Base-by-base conservation (phyloP, 2,797 vertebrate genomes). In the Buphagus erythrorhynchus region DNA sequence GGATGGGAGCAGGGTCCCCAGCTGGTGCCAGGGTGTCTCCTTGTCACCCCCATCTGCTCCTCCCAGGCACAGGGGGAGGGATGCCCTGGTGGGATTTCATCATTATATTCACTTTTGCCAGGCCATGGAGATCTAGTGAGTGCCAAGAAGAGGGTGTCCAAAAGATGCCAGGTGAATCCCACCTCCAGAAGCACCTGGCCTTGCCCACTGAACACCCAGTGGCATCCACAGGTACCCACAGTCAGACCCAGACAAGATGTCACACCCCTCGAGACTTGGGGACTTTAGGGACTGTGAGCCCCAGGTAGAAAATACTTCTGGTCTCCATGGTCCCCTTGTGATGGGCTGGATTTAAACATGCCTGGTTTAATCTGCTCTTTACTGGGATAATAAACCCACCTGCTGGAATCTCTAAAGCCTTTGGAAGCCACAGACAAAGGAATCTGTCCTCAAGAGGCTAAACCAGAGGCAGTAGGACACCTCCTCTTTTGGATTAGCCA, bases 201-300 rank as follows among this genome's bases (percentile, higher is more conserved):
- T 84, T 55, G 46, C 43, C 38, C 31, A 10, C 31, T 63, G 63
- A 79, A 59, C 26, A 8, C 31, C 33, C 67, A 29, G 18, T 11
- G 14, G 5, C 28, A 76, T 36, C 74, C 33, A 16, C 5, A 40
- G 26, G 13, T 81, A n/a, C 8, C 57, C 48, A 19, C 13, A 20
- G 16, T 25, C 29, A 48, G 45, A 59, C 13, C 35, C 6, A 63
- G 36, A 19, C 8, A 31, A 17, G 8, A n/a, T 76, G 31, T 66
- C 65, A 42, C 18, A 48, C 2, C 20, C 35, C 25, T 9, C 0
- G 0, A 36, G 26, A 22, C 31, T 3, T 4, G 6, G 54, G 33
- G 22, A 5, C 58, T 65, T 72, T 4, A n/a, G 54, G n/a, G 31
- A 22, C 29, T 22, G 24, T 26, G 42, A 83, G 19, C 24, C 16